Base-by-base conservation (phyloP, 2,113 vertebrate genomes). In the Laticauda laticaudata region DNA sequence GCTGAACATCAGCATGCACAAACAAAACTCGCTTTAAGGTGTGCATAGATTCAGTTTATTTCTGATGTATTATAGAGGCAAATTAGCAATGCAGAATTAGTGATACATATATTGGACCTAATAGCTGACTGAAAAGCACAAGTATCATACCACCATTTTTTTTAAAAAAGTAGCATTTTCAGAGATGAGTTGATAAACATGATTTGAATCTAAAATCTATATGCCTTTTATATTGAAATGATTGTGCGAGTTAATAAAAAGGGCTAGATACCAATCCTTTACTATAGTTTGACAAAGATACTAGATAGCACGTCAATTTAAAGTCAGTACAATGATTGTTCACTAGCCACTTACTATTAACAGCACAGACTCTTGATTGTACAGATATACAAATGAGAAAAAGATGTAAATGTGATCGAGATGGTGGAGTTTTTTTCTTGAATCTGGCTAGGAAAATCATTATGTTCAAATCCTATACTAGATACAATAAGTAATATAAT, bases 21-120 rank as follows among this genome's bases (percentile, higher is more conserved):
- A 93, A 93, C 55, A 86, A 86, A 86, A 54, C 75, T 61, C 61
- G 45, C 88, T 81, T 90, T 55, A 90, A 93, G 39, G 55, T 90
- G 92, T 51, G 85, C 90, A 86, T 75, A 90, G 24, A 56, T 57
- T 54, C 88, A 90, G 29, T 90, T 55, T 45, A 54, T 12, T 59
- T 93, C 59, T 86, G 61, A 90, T 48, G 75, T 90, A 90, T 45
- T 86, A 21, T 56, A 90, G 2, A 86, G 29, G 43, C 43, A 92
- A 34, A 20, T 86, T 92, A 92, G 88, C 55, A 53, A 53, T 86
- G 39, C n/a, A 53, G 75, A 57, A 59, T 61, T 53, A 85, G 9
- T 86, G 75, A 15, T 45, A 43, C 12, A 57, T 85, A 39, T 89
- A 23, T 18, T 9, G 48, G 54, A 26, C 11, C 75, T 43, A 43